phyloP scores from a whole-genome alignment of 2,113 vertebrate species.

The Sebastes schlegelii region DNA sequence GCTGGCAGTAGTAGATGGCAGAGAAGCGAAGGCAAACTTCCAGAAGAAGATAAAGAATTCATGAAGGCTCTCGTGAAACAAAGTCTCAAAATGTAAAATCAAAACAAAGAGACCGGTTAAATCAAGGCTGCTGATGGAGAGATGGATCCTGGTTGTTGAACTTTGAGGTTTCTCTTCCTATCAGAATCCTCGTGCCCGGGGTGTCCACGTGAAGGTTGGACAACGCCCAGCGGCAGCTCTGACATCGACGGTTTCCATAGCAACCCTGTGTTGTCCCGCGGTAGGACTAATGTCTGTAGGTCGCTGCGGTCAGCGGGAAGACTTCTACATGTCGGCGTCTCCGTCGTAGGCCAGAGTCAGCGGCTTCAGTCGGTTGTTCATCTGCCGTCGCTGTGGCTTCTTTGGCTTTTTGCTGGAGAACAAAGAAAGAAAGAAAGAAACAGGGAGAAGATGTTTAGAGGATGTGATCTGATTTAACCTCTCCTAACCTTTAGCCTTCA shows the following conservation, averaged over 20 bases:
- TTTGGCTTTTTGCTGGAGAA: conserved; percentile 96
- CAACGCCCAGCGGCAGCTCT: conserved; percentile 33
- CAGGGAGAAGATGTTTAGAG: conserved; percentile 8
- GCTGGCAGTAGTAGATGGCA: conserved; percentile 53
- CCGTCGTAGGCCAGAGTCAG: conserved; percentile 98
- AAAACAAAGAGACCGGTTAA: conserved; percentile 18
- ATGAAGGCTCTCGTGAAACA: conserved; percentile 80
- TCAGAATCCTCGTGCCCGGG: conserved; percentile 26
- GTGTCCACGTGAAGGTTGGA: conserved; percentile 20
- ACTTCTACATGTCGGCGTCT: conserved; percentile 94
- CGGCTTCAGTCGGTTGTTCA: conserved; percentile 98
- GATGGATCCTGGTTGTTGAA: conserved; percentile 43
- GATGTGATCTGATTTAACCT: neutral
- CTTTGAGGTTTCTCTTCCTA: conserved; percentile 63
- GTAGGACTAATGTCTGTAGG: conserved; percentile 34
- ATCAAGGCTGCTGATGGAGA: conserved; percentile 68
- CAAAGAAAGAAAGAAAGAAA: neutral
- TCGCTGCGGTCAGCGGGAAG: conserved; percentile 15
- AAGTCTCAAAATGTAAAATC: conserved; percentile 58
- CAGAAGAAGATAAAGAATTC: conserved; percentile 69
- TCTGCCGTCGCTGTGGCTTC: conserved; percentile 96
- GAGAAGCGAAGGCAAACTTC: conserved; percentile 78
- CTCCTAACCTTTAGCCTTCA: neutral
- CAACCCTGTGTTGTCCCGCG: conserved; percentile 36
- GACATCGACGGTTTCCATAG: conserved; percentile 46